A percentile compares a stretch with the other conserved stretches of the same genome.
Evolutionary conservation across 1,140 invertebrate genomes (phyloP).

Genomic region (Sesamia nonagrioides): DNA sequence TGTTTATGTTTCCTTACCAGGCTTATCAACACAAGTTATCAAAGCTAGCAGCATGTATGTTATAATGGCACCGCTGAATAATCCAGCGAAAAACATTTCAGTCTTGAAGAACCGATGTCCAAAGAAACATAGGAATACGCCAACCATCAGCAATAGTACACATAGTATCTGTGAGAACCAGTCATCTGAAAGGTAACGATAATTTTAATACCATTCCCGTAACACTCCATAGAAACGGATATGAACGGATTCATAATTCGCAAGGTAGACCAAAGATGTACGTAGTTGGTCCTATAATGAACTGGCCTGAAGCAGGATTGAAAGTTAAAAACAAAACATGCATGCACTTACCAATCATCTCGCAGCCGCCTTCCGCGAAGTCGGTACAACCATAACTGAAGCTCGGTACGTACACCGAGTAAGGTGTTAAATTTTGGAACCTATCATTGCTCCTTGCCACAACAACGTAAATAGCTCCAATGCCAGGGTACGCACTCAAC

Average conservation of each 20-base stretch:
- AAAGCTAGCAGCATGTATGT: slow-evolving; percentile 81
- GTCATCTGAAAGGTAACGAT: slow-evolving; percentile 76
- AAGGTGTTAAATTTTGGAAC: slow-evolving; percentile 59
- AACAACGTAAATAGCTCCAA: slow-evolving; percentile 89
- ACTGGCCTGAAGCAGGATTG: no score
- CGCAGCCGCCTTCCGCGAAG: slow-evolving; percentile 5
- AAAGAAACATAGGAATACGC: slow-evolving; percentile 88
- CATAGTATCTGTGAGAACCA: slow-evolving; percentile 85
- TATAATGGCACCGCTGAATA: slow-evolving; percentile 83
- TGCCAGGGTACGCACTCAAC: slow-evolving; percentile 90
- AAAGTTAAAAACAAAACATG: neutral
- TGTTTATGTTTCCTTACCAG: slow-evolving; percentile 62
- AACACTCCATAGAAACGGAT: no score
- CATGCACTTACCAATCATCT: slow-evolving; percentile 24
- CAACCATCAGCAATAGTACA: slow-evolving; percentile 87
- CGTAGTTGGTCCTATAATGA: no score
- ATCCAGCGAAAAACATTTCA: slow-evolving; percentile 88
- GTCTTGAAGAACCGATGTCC: slow-evolving; percentile 90
- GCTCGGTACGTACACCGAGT: slow-evolving; percentile 90
- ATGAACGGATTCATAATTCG: no score
- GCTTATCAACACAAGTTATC: slow-evolving; percentile 65
- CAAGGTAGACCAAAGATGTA: no score
- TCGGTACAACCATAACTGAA: slow-evolving; percentile 89
- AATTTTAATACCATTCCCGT: neutral
- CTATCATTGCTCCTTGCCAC: slow-evolving; percentile 77